These are phyloP conservation scores for Oophaga pumilio DNA, from an alignment of 2,113 vertebrate genomes.

Conservation along the genomic window DNA sequence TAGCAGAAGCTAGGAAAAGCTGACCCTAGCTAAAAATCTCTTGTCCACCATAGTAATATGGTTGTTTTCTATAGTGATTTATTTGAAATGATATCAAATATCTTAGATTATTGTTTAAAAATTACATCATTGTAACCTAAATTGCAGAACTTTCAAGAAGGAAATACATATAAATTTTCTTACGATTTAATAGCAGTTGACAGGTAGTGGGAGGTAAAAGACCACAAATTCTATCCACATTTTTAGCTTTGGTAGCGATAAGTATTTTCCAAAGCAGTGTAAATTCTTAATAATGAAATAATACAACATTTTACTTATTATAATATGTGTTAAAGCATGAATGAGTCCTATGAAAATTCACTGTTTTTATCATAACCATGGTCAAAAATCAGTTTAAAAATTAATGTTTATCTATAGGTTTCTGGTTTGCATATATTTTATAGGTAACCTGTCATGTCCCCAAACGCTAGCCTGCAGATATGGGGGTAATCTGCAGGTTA, in stretches of 20 bases:
- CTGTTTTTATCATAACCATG: background rate
- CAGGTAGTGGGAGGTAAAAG: slow-evolving; percentile 43
- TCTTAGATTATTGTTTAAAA: slow-evolving; percentile 16
- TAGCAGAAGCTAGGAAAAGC: slow-evolving; percentile 3
- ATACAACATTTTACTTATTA: background rate
- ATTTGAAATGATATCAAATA: slow-evolving; percentile 39
- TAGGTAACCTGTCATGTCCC: too few relatives aligned
- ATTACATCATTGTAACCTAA: slow-evolving; percentile 28
- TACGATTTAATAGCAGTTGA: slow-evolving; percentile 24
- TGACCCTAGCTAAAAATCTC: background rate
- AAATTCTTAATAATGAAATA: slow-evolving; percentile 12
- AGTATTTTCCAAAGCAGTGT: slow-evolving; percentile 28
- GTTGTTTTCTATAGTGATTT: slow-evolving; percentile 36
- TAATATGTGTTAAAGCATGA: background rate
- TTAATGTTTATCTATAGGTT: too few relatives aligned
- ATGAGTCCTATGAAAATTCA: background rate
- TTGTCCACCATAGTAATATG: background rate
- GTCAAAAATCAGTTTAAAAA: background rate
- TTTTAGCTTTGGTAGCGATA: slow-evolving; percentile 26
- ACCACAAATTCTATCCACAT: slow-evolving; percentile 26
- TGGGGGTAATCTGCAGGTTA: too few relatives aligned
- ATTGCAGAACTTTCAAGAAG: slow-evolving; percentile 16
- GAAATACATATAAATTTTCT: background rate
- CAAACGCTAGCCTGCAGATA: too few relatives aligned
- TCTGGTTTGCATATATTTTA: too few relatives aligned